Evolutionary conservation across 1,140 invertebrate genomes (phyloP), one percentile per base, ranked within the genome.

Genomic region (Brachionus plicatilis): DNA sequence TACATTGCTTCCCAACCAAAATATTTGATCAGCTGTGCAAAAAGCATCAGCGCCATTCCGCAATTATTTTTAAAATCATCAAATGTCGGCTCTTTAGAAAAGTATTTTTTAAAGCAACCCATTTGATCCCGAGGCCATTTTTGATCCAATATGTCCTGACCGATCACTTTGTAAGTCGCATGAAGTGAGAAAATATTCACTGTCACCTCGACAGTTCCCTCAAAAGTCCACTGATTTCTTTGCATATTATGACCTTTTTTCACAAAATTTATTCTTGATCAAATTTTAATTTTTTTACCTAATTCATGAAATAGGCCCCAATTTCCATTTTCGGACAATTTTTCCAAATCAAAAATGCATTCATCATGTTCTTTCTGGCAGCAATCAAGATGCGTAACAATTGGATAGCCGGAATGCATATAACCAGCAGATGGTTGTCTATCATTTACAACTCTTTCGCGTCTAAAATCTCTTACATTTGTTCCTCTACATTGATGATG

Each of bases 261-360:
- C 3, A 14, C 45, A 50, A 5, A 50, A 5, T 6, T 14, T 50
- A 50, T 3, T 50, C 45, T 3, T 50, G 7, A 65, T 65, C 27
- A 24, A 24, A 65, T 86, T 47, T 86, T 80, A 75, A 86, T 86
- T 78, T 86, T 85, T 37, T 9, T 43, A 72, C 68, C 86, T 1
- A 87, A 27, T 85, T 87, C 86, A 45, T 87, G 86, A 72, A 86
- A 87, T 20, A 86, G 11, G 1, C 86, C 86, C 86, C 86, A 87
- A 29, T 50, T 79, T 9, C 86, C 86, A 29, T 86, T 41, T 41
- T 68, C 56, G 17, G 43, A 37, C 14, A 86, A 60, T 33, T 79
- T 75, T 17, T 85, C 45, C 14, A 41, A 17, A 43, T 84, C 56
- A n/a, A 85, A 66, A 43, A 86, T 47, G 47, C 84, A 85, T n/a